Conservation (phyloP, 2,888 invertebrate genomes). For the Stenoptilia bipunctidactyla region DNA sequence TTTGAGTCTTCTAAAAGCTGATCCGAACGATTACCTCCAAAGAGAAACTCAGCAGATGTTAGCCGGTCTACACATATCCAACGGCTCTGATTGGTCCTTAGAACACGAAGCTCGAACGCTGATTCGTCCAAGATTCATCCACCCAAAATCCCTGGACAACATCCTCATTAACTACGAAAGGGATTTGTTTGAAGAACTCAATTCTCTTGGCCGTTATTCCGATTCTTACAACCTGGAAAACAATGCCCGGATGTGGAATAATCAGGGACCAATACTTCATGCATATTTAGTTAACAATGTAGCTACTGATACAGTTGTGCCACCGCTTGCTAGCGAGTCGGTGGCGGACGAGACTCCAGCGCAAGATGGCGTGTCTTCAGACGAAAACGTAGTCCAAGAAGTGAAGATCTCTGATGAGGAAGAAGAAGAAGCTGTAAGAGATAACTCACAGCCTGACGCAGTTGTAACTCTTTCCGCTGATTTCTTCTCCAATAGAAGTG, state of each 20-base stretch:
- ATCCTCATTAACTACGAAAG: conserved; percentile 79
- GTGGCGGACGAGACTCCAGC: conserved; percentile 29
- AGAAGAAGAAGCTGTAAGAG: conserved; percentile 13
- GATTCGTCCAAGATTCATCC: conserved; percentile 74
- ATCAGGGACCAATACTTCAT: conserved; percentile 45
- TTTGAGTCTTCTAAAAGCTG: conserved; percentile 82
- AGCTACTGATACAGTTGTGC: conserved; percentile 54
- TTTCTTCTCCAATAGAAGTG: conserved; percentile 42
- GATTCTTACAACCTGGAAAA: conserved; percentile 28
- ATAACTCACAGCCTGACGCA: conserved; percentile 30
- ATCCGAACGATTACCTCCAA: conserved; percentile 78
- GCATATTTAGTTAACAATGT: conserved; percentile 65
- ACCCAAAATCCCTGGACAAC: conserved; percentile 80
- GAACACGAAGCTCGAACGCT: conserved; percentile 69
- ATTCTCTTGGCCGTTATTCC: conserved; percentile 73
- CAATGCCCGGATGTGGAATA: conserved; percentile 58
- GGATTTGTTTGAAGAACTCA: conserved; percentile 79
- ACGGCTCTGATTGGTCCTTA: conserved; percentile 78
- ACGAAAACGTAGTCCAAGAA: conserved; percentile 60
- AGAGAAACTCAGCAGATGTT: conserved; percentile 64
- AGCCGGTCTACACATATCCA: conserved; percentile 72
- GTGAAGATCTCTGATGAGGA: conserved; percentile 54
- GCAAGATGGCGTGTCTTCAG: conserved; percentile 48
- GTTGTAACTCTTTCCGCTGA: conserved; percentile 52
- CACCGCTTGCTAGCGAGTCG: conserved; percentile 37